Evolutionary conservation across 1,140 invertebrate species (phyloP), one percentile per base, ranked within the genome.

Genomic region (Thereuonema tuberculata): DNA sequence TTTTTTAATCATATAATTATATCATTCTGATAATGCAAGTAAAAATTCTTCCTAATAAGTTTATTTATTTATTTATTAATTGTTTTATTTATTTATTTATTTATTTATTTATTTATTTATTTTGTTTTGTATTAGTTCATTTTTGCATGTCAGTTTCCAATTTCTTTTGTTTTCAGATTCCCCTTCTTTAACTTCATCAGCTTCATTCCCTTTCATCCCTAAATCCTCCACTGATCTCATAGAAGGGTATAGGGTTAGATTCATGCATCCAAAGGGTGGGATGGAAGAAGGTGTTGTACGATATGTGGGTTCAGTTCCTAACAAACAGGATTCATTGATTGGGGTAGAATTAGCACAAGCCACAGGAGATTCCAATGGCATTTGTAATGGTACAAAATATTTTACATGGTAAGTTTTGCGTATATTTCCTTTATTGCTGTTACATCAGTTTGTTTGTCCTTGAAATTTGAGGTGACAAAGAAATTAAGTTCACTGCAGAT

Each of bases 351-450:
- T 50, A 5, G 5, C 21, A 5, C 48, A 24, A 24, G 5, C 48
- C 9, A 50, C 21, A 5, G 48, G 48, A 5, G 23, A 50, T 21
- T 14, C 5, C 21, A 24, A 50, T 50, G 48, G 48, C 9, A 5
- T 20, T 5, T 9, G 5, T 50, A 24, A 20, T 5, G 48, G 48
- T 12, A 17, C 5, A 24, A 5, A 24, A 17, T 5, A 12, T 20
- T 50, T 50, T 50, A 5, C 9, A 24, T 50, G 48, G 48, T 50
- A 50, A 50, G 48, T n/a, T n/a, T n/a, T n/a, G n/a, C n/a, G n/a
- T n/a, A n/a, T n/a, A n/a, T n/a, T n/a, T n/a, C n/a, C n/a, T n/a
- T n/a, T n/a, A n/a, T n/a, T n/a, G n/a, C n/a, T n/a, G n/a, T n/a
- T n/a, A n/a, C n/a, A n/a, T n/a, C n/a, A n/a, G n/a, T n/a, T n/a